Evolutionary conservation across 2,888 invertebrate species (phyloP).

Genomic region (Oeneis ivallda): DNA sequence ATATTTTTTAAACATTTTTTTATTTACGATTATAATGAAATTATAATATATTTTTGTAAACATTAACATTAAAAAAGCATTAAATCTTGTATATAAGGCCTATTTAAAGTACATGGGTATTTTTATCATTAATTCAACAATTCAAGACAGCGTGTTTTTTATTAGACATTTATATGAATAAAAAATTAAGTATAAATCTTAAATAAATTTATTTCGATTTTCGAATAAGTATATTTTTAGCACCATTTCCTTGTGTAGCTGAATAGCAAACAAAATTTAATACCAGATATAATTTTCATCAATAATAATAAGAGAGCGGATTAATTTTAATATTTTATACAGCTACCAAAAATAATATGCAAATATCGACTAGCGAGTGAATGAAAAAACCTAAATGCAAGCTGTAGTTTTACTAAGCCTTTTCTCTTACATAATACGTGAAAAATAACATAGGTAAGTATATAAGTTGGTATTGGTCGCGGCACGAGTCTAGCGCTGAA

Average conservation of each 20-base stretch:
- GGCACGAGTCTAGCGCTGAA: too few species aligned
- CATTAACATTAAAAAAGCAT: slow-evolving; percentile 7
- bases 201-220: neutral
- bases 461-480: too few species aligned
- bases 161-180: too few species aligned
- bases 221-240: neutral
- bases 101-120: neutral
- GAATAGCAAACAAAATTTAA: neutral
- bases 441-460: neutral
- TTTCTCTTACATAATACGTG: neutral
- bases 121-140: neutral
- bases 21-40: neutral
- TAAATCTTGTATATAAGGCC: neutral
- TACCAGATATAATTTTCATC: too few species aligned
- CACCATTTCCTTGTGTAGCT: neutral
- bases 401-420: neutral
- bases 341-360: neutral
- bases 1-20: neutral
- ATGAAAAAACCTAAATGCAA: neutral
- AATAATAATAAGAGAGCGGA: too few species aligned
- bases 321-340: neutral
- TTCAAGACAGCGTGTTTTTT: neutral
- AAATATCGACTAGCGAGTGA: neutral
- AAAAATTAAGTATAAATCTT: neutral
- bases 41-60: neutral